Evolutionary conservation across 2,797 vertebrate genomes (phyloP), one percentile per base, ranked within the genome.

Genomic region (Peromyscus melanophrys): DNA sequence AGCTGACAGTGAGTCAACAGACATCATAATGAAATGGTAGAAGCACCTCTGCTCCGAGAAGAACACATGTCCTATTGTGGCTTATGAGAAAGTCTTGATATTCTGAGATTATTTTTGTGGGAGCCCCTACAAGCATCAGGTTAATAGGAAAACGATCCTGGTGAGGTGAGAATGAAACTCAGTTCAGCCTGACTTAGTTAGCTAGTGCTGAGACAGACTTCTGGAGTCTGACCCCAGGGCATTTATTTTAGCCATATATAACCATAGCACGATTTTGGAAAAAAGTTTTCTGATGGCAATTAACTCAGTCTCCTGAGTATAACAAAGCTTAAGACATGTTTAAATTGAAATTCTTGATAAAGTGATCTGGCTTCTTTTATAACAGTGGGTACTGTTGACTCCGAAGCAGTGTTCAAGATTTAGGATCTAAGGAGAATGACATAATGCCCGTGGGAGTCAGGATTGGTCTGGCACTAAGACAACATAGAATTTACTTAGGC

Each of bases 81-180:
- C 52, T 95, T 71, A 7, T 87, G 65, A 95, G 76, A 89, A 90
- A 87, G 17, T 71, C 43, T n/a, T 95, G 69, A n/a, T 87, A 92
- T 71, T 73, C 83, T 55, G 43, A 92, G 93, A 61, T 71, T 81
- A 61, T 73, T 95, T 94, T 95, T 69, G 10, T 46, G 40, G 59
- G 16, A 25, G 16, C 4, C 19, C 16, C 59, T 34, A 10, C 29
- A 65, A 46, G 40, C 82, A 34, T 21, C 8, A 19, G 16, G 59
- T 40, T 84, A 40, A 57, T 37, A 83, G 27, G 16, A 29, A 61
- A 21, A 34, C 13, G 17, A 84, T 65, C 9, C 10, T 46, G 37
- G 29, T 43, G 40, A 84, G 16, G 9, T 12, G 34, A 34, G 82
- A 46, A 84, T 46, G 27, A 46, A 83, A 61, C 37, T 19, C 1